Evolutionary conservation across 2,888 invertebrate species (phyloP).

Genomic region (Laothoe populi): DNA sequence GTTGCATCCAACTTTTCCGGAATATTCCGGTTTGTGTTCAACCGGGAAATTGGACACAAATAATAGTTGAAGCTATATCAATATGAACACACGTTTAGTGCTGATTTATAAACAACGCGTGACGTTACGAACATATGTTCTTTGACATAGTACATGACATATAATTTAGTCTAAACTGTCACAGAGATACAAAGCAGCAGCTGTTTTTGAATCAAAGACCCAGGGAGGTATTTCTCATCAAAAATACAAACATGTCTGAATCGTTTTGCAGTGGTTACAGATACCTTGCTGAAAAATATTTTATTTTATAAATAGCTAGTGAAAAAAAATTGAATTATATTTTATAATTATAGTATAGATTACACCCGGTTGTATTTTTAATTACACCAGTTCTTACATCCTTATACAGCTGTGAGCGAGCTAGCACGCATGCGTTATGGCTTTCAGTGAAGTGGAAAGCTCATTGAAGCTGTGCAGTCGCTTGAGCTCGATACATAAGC

Average conservation of each 20-base stretch:
- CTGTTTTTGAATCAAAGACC: not conserved
- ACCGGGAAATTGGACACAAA: not conserved
- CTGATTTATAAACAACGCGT: not conserved
- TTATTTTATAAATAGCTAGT: too few relatives aligned
- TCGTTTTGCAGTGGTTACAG: too few relatives aligned
- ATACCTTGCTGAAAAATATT: too few relatives aligned
- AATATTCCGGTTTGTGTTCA: not conserved
- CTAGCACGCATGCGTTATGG: slow-evolving; percentile 66
- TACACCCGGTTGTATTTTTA: too few relatives aligned
- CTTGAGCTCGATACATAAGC: slow-evolving; percentile 21
- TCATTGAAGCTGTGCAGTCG: slow-evolving; percentile 69
- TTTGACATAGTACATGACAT: too few relatives aligned
- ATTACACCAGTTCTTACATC: not conserved
- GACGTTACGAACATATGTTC: not conserved
- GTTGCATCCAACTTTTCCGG: not conserved
- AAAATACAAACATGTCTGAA: too few relatives aligned
- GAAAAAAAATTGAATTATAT: not conserved
- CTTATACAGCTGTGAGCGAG: slow-evolving; percentile 36
- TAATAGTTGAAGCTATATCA: not conserved
- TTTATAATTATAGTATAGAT: too few relatives aligned
- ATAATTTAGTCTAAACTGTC: not conserved
- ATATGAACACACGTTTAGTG: slow-evolving; percentile 1
- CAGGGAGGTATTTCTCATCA: not conserved
- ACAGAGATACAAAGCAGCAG: not conserved
- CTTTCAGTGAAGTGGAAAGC: slow-evolving; percentile 62